Percentiles rank a stretch among this genome's conserved stretches.
Evolutionary conservation across 1,140 invertebrate genomes (phyloP).

Genomic region (Octopus sinensis): DNA sequence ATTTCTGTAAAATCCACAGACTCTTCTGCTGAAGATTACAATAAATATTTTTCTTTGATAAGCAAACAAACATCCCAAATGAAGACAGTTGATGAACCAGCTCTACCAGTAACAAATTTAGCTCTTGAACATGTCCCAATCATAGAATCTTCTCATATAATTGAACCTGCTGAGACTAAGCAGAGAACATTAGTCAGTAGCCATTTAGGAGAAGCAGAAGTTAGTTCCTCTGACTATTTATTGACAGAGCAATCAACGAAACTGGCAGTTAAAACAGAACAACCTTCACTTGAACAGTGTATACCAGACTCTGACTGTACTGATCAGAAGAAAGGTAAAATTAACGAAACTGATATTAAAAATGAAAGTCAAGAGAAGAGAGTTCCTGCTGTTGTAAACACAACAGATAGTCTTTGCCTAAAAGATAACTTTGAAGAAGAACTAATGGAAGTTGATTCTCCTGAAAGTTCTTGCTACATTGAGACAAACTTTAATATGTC

Average conservation of each 20-base stretch:
- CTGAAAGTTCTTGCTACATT: background rate
- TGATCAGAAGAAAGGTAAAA: background rate
- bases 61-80: too few species aligned
- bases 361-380: background rate
- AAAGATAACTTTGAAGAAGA: constrained; percentile 8
- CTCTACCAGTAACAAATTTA: too few species aligned
- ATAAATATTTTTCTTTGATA: too few species aligned
- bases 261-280: background rate
- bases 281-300: background rate
- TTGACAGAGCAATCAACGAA: background rate
- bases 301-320: background rate
- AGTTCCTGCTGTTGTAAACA: background rate
- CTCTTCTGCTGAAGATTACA: too few species aligned
- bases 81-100: too few species aligned
- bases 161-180: too few species aligned
- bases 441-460: constrained; percentile 4
- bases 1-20: too few species aligned
- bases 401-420: background rate
- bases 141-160: too few species aligned
- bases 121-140: too few species aligned
- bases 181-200: background rate
- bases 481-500: background rate
- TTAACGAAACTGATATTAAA: background rate
- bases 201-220: background rate
- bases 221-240: background rate